Base-by-base conservation (phyloP, 2,113 vertebrate species). In the Alethe diademata region DNA sequence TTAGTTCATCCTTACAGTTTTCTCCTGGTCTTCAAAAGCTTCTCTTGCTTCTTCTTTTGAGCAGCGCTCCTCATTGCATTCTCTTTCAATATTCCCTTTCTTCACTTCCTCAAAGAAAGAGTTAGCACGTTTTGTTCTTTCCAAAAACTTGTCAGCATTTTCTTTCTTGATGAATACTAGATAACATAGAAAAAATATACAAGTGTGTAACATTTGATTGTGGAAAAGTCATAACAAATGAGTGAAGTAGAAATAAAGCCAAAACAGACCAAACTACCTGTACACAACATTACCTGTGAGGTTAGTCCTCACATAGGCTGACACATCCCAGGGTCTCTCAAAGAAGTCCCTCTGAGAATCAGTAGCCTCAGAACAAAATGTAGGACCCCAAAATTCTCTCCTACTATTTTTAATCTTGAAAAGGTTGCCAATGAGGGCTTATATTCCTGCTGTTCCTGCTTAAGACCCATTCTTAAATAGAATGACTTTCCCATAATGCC, bases 31-130 rank as follows among this genome's bases (percentile, higher is more conserved):
- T 94, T 99, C 98, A 28, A 99, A 99, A 23, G 98, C 98, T 72
- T 99, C 99, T 4, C 98, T 97, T 7, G 98, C 99, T 95, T 99
- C 99, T 87, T 99, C 99, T 8, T 98, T 98, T 4, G 97, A 92
- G 51, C 99, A 99, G 9, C 90, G 91, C 92, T 99, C 99, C 89
- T 99, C 99, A 5, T 85, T 4, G 65, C 99, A 99, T 76, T 99
- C 99, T n/a, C 99, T 96, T 97, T 99, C 98, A 79, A 99, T 97
- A 91, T 98, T 98, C 15, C 99, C 99, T 80, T 97, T 6, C 76
- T 97, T 98, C 7, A 98, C 0, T 96, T 99, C 99, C 88, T 99
- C 99, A 2, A 98, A 58, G 28, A 98, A 64, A 3, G 98, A 97
- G 92, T 99, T 99, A 0, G 98, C 99, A 47, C 99, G 98, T 73